Base-by-base conservation (phyloP, 1,140 invertebrate genomes). In the Ctenoplectra terminalis region DNA sequence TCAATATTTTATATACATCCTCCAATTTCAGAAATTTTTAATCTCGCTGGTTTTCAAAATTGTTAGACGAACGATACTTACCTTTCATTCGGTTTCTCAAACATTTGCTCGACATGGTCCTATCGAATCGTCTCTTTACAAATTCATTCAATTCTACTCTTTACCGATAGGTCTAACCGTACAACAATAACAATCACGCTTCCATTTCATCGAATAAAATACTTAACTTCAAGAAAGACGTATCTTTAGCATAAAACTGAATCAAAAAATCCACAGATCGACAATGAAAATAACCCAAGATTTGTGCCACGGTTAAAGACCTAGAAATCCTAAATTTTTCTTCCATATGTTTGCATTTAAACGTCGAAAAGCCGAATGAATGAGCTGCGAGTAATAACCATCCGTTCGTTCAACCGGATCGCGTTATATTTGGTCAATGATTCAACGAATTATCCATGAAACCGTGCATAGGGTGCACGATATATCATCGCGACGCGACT, bases 401-500 rank as follows among this genome's bases (percentile, higher is more conserved):
- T 79, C n/a, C 17, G 56, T 79, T 69, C 17, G 7, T 23, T 40
- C 50, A 23, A 13, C 2, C n/a, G 31, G 43, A 37, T 37, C 2
- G 46, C 58, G 73, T 40, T 26, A 58, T 26, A 58, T 58, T 77
- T 23, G 40, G 58, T 31, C 69, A 61, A 63, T 71, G 17, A 56
- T 63, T 50, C 17, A 52, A 40, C 46, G 77, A 72, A 72, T 72
- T 72, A 79, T 79, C 56, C 34, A 43, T 5, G 46, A 50, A 73
- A 43, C 20, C 11, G 46, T 73, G 77, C 69, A 34, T 63, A 61
- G 56, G 7, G 20, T 11, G 43, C 13, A 4, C 69, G 52, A 79
- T 79, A 73, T 61, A 79, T 79, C 77, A 79, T 73, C n/a, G 69
- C 46, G 1, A 43, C 34, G 20, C 52, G n/a, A 17, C 7, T 31